Percentiles rank a stretch among this genome's conserved stretches.
Evolutionary conservation across 2,888 invertebrate genomes (phyloP).

Genomic region (Girardia tigrina): DNA sequence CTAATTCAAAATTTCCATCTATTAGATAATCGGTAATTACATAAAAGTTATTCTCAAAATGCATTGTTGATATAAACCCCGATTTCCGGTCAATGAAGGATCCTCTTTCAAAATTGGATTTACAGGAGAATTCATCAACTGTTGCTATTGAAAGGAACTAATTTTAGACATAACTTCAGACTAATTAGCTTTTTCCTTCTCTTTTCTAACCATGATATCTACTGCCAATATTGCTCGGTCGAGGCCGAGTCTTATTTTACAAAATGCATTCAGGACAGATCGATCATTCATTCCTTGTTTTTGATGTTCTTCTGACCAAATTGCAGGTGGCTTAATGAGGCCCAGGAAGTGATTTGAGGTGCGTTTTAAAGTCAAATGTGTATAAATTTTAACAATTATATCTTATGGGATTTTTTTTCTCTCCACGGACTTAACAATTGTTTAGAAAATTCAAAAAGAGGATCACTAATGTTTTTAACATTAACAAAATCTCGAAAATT

Average conservation of each 20-base stretch:
- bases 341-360: too few species aligned
- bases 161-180: neutral
- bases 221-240: slow-evolving; percentile 16
- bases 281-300: too few species aligned
- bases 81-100: too few species aligned
- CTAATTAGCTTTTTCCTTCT: neutral
- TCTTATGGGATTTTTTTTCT: slow-evolving; percentile 25
- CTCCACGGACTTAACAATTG: too few species aligned
- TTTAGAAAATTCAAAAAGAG: too few species aligned
- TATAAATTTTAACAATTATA: slow-evolving; percentile 16
- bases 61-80: neutral
- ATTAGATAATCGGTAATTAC: neutral
- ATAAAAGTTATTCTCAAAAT: neutral
- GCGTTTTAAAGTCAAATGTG: slow-evolving; percentile 37
- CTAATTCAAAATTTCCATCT: too few species aligned
- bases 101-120: neutral
- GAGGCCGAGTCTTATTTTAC: slow-evolving; percentile 20
- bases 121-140: neutral
- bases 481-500: too few species aligned
- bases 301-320: too few species aligned
- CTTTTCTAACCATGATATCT: slow-evolving; percentile 16
- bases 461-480: too few species aligned
- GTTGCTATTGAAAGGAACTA: neutral
- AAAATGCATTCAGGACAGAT: neutral
- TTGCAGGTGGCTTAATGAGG: too few species aligned